Percentiles rank a stretch among this genome's conserved stretches.
Evolutionary conservation across 2,113 vertebrate species (phyloP).

Genomic region (Microtus montanus): DNA sequence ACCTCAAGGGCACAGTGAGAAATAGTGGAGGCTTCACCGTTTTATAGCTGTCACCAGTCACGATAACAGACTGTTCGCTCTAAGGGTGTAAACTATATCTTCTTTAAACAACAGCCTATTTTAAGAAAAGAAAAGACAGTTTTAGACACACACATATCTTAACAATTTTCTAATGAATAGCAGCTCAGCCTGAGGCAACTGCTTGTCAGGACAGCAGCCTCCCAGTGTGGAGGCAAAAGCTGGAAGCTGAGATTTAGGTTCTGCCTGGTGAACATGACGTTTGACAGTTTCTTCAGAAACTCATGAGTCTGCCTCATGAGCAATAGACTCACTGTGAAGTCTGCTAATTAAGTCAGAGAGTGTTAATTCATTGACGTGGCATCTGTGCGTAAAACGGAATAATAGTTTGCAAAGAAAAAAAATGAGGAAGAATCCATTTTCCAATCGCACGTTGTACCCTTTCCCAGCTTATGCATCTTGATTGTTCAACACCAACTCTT

Average conservation of each 20-base stretch:
- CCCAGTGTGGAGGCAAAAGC: background rate
- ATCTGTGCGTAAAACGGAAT: background rate
- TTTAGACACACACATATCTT: conserved; percentile 56
- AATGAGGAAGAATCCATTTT: conserved; percentile 52
- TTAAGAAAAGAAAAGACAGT: conserved; percentile 51
- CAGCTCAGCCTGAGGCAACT: conserved; percentile 49
- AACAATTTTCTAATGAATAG: conserved; percentile 64
- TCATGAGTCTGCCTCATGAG: conserved; percentile 48
- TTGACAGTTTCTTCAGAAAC: conserved; percentile 62
- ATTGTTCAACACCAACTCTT: conserved; percentile 70
- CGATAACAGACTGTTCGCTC: background rate
- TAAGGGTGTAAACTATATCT: conserved; percentile 38
- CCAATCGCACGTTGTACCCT: background rate
- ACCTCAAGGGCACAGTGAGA: conserved; percentile 21
- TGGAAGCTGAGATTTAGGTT: conserved; percentile 67
- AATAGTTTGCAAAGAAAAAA: background rate
- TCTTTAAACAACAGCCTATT: conserved; percentile 60
- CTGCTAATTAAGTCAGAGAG: conserved; percentile 47
- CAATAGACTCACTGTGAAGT: background rate
- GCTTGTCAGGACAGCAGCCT: conserved; percentile 10
- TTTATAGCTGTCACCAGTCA: conserved; percentile 31
- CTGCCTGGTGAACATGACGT: conserved; percentile 63
- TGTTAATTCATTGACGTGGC: conserved; percentile 3
- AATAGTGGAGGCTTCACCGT: background rate
- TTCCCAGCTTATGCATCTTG: background rate